These are phyloP conservation scores for Brachylomia viminalis DNA, from an alignment of 2,888 invertebrate genomes.

Conservation along the genomic window DNA sequence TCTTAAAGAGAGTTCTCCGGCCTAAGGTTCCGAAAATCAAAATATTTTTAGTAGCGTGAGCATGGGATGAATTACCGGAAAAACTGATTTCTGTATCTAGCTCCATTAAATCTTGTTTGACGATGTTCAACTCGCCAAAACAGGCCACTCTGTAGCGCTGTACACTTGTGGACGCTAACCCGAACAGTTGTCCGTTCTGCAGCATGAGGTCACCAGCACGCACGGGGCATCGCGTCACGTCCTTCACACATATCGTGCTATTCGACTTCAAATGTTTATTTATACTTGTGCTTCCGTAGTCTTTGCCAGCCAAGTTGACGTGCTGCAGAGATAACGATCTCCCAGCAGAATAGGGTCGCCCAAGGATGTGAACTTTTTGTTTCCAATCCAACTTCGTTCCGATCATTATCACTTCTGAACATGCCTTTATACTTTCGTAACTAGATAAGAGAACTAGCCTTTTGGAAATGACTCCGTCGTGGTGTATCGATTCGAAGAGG, in stretches of 20 bases:
- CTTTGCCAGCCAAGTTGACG: constrained; percentile 67
- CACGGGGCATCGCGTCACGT: constrained; percentile 78
- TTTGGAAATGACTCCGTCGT: constrained; percentile 77
- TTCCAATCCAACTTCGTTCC: constrained; percentile 70
- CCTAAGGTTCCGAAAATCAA: not conserved
- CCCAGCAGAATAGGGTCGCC: constrained; percentile 75
- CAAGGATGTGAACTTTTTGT: constrained; percentile 74
- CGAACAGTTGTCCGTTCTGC: constrained; percentile 77
- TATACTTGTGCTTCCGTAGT: constrained; percentile 25
- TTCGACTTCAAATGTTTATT: constrained; percentile 67
- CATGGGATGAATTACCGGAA: not conserved
- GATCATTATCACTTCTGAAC: constrained; percentile 74
- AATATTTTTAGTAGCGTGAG: not conserved
- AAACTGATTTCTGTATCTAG: constrained; percentile 62
- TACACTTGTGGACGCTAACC: constrained; percentile 79
- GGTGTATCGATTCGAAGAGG: constrained; percentile 73
- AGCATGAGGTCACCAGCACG: constrained; percentile 82
- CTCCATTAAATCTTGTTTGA: constrained; percentile 71
- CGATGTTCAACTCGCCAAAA: constrained; percentile 77
- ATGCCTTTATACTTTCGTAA: constrained; percentile 76
- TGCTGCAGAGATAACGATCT: constrained; percentile 79
- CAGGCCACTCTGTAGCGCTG: constrained; percentile 75
- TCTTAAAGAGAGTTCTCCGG: not conserved
- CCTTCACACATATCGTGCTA: constrained; percentile 79
- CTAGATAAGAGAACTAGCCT: constrained; percentile 79